These are phyloP conservation scores for Sesamia inferens DNA, from an alignment of 2,888 invertebrate genomes.

Conservation along the genomic window DNA sequence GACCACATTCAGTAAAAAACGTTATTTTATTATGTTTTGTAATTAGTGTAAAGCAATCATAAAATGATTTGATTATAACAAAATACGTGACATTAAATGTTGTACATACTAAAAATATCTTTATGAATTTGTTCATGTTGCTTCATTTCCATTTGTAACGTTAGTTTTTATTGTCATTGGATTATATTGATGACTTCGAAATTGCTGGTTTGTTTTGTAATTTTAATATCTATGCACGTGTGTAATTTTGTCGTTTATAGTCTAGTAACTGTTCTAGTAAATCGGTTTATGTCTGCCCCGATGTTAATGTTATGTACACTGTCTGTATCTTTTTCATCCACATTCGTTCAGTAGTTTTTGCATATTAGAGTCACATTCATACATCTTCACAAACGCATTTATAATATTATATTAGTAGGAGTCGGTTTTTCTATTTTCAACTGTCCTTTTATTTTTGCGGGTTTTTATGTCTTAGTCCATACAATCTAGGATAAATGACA, in stretches of 20 bases:
- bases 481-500: no score
- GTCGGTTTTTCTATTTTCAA: neutral
- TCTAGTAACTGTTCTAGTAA: no score
- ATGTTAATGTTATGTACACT: no score
- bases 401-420: no score
- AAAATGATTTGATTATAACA: neutral
- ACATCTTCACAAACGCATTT: no score
- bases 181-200: constrained; percentile 4
- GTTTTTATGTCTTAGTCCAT: neutral
- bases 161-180: constrained; percentile 13
- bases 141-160: constrained; percentile 12
- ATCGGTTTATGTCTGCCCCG: no score
- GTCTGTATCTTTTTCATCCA: no score
- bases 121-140: constrained; percentile 1
- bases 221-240: neutral
- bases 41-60: constrained; percentile 28
- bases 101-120: neutral
- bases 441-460: neutral
- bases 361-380: no score
- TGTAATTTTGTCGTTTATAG: neutral
- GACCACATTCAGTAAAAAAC: neutral
- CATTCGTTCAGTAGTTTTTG: no score
- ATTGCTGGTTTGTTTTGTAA: neutral
- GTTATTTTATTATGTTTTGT: constrained; percentile 42
- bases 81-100: constrained; percentile 36